Base-by-base conservation (phyloP, 2,797 vertebrate species). In the Trachurus trachurus region DNA sequence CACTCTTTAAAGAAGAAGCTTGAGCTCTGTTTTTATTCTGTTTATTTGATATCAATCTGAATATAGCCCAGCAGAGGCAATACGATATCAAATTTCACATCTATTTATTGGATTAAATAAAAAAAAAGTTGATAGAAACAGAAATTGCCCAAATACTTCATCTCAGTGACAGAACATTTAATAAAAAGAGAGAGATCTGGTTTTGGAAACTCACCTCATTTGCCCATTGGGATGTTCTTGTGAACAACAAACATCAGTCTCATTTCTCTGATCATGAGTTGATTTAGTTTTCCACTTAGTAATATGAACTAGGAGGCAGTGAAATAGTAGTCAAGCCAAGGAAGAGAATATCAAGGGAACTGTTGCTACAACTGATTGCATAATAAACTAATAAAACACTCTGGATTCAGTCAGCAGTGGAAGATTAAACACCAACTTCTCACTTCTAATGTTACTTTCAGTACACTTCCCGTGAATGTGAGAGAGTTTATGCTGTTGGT, bases 41-140 rank as follows among this genome's bases (percentile, higher is more conserved):
- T 26, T 37, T 37, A 54, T 59, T 77, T 77, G 22, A 75, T 80
- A 68, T 44, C 10, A 61, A 60, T 75, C 19, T 57, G 13, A 78
- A n/a, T 34, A 19, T 49, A 56, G 78, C 39, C 76, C 68, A 73
- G 50, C 5, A 26, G 39, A 21, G n/a, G 19, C 66, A 50, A n/a
- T 0, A 6, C 37, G 11, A 22, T 26, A 64, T 66, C 39, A 69
- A 49, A 66, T 22, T 57, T 65, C 42, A 45, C 31, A 63, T 12
- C 52, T 68, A 60, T 70, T 4, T 19, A 45, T 63, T 61, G n/a
- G 17, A 77, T 29, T 40, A 61, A 44, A 15, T 40, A 52, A 71
- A 39, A 69, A 52, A 56, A 21, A 65, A 54, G 16, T 16, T 26
- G 26, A n/a, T 60, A 9, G 17, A 9, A 66, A 63, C 60, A 42